phyloP scores from a whole-genome alignment of 30 jellyfish, hydroid and myxozoan genomes.

The Rhopilema esculentum region DNA sequence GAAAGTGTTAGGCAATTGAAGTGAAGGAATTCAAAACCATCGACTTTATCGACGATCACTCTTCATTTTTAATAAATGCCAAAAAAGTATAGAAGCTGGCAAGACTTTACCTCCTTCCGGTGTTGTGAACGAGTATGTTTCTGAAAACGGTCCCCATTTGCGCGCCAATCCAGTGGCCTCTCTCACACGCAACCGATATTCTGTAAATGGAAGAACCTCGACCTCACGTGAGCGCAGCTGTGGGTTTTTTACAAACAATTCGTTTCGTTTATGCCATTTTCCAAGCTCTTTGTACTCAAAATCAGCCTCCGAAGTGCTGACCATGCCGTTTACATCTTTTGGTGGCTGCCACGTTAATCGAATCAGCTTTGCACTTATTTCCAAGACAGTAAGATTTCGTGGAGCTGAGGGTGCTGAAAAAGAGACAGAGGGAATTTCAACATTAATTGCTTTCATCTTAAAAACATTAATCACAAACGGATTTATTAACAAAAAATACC shows the following conservation, averaged over 20 bases:
- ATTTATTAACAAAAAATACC: too few species aligned
- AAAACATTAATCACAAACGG: too few species aligned
- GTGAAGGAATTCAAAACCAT: too few species aligned
- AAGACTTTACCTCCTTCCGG: slow-evolving; percentile 91
- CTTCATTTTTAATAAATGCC: too few species aligned
- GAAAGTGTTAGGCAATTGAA: too few species aligned
- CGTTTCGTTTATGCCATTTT: background rate
- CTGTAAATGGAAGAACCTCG: slow-evolving; percentile 66
- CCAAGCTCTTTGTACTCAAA: slow-evolving; percentile 43
- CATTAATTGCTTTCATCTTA: too few species aligned
- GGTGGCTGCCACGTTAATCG: slow-evolving; percentile 77
- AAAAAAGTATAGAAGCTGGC: background rate
- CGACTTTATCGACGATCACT: too few species aligned
- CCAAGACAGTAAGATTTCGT: slow-evolving; percentile 33
- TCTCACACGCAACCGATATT: slow-evolving; percentile 37
- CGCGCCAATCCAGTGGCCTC: slow-evolving; percentile 81
- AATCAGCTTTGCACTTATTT: slow-evolving; percentile 38
- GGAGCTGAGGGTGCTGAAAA: slow-evolving; percentile 93
- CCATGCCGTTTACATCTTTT: slow-evolving; percentile 50
- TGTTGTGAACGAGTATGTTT: slow-evolving; percentile 23
- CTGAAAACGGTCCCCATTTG: slow-evolving; percentile 83
- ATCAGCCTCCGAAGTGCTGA: slow-evolving; percentile 46
- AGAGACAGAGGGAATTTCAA: background rate
- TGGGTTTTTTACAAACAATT: slow-evolving; percentile 27
- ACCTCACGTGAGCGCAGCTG: slow-evolving; percentile 1